Base-by-base conservation (phyloP, 2,888 invertebrate species). In the Venustoraphidia nigricollis region DNA sequence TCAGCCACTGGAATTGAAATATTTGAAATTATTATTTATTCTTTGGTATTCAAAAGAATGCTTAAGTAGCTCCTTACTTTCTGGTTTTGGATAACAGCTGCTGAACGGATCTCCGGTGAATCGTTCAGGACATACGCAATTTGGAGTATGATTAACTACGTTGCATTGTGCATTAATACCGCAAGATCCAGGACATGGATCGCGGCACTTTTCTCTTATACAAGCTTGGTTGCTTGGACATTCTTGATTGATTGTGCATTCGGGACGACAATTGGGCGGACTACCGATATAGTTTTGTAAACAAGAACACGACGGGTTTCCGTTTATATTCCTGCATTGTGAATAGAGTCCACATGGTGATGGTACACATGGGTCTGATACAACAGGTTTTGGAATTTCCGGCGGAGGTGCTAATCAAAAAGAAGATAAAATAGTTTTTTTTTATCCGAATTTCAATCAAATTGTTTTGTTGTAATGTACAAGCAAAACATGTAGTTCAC, bases 101-200 rank as follows among this genome's bases (percentile, higher is more conserved):
- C 60, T 70, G 56, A 76, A 76, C 3, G 76, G 72, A 67, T 76
- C 74, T 14, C 79, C 79, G 11, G 70, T 68, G 50, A 67, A 75
- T 13, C 70, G 71, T 57, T 75, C 74, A 39, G 70, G 64, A 58
- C 85, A 66, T 34, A 73, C 72, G 61, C 88, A 88, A 49, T 81
- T 73, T 1, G 89, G 86, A 43, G 77, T 76, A 62, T 89, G 82
- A 62, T 83, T 84, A 11, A 83, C 72, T 8, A 86, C 83, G 59
- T 75, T 74, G 58, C 90, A 91, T 41, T 77, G 66, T 2, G 90
- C 83, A 54, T 75, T 74, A 14, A 76, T 59, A 10, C 89, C 90
- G 59, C 90, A 84, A 34, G 84, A 77, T 41, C 85, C 85, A 8
- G 77, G 72, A 59, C 88, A 89, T 11, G 88, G 88, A 62, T 88